Conservation (phyloP, 2,797 vertebrate species). For the Okamejei kenojei region DNA sequence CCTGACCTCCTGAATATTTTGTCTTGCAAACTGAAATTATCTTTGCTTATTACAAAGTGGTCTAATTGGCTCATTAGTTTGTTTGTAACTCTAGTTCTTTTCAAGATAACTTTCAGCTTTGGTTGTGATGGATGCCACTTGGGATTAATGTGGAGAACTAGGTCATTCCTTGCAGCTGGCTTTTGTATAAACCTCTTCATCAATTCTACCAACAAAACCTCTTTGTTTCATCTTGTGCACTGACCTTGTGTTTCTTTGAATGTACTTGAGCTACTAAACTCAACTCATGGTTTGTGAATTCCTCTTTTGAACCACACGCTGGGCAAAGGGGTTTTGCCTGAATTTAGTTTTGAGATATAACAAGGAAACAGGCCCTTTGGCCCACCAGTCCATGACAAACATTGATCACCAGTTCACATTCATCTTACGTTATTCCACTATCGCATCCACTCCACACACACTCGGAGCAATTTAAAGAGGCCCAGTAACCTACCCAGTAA, state of each 20-base stretch:
- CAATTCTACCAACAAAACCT: background rate
- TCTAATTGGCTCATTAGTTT: conserved; percentile 13
- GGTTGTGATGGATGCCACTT: background rate
- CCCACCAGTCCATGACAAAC: too few relatives aligned
- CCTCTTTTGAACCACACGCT: background rate
- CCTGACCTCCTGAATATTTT: too few relatives aligned
- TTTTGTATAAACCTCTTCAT: background rate
- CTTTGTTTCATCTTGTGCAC: background rate
- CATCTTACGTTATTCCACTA: too few relatives aligned
- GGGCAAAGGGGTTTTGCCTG: background rate
- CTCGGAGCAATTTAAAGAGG: too few relatives aligned
- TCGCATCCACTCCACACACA: too few relatives aligned
- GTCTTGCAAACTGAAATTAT: background rate
- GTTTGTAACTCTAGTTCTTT: background rate
- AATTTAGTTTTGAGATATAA: background rate
- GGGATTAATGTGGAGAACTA: background rate
- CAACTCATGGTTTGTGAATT: background rate
- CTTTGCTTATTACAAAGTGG: background rate
- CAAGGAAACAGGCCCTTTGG: too few relatives aligned
- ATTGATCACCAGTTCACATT: too few relatives aligned
- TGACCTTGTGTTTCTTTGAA: background rate
- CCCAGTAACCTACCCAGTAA: too few relatives aligned
- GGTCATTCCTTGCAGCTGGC: background rate
- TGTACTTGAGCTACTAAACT: background rate
- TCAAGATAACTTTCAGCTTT: background rate